Conservation (phyloP, 2,113 vertebrate genomes). For the Chaenocephalus aceratus region DNA sequence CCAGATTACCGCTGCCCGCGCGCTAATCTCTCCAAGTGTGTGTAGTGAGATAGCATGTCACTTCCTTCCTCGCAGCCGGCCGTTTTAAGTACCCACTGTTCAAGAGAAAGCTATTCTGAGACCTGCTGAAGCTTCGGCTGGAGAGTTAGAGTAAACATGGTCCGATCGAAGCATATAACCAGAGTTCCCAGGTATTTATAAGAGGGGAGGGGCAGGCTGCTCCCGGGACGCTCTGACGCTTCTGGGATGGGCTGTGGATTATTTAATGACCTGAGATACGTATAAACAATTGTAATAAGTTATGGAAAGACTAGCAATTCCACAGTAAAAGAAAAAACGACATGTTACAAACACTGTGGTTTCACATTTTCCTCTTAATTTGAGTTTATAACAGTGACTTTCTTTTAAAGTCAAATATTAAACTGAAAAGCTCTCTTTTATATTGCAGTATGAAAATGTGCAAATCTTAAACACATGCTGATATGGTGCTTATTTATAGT, state of each 20-base stretch:
- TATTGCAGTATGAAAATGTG: background rate
- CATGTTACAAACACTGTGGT: background rate
- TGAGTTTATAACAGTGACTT: background rate
- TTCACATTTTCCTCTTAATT: background rate
- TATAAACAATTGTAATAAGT: background rate
- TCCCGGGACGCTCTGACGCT: background rate
- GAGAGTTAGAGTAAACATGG: constrained; percentile 60
- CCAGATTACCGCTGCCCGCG: constrained; percentile 75
- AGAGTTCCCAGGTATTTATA: constrained; percentile 29
- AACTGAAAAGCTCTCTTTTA: background rate
- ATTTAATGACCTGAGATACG: background rate
- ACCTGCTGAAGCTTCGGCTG: constrained; percentile 57
- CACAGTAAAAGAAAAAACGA: background rate
- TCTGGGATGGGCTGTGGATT: background rate
- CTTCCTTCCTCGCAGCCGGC: constrained; percentile 67
- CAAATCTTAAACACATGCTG: too few species aligned
- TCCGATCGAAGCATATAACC: constrained; percentile 44
- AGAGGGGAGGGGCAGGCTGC: constrained; percentile 22
- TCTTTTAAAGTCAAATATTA: too few species aligned
- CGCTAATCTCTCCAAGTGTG: constrained; percentile 75
- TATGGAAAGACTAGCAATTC: background rate
- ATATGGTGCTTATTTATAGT: background rate
- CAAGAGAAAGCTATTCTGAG: constrained; percentile 71
- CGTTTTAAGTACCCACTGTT: constrained; percentile 59
- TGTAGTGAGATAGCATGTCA: constrained; percentile 74